phyloP scores from a whole-genome alignment of 2,113 vertebrate genomes.

The Microtus montanus region DNA sequence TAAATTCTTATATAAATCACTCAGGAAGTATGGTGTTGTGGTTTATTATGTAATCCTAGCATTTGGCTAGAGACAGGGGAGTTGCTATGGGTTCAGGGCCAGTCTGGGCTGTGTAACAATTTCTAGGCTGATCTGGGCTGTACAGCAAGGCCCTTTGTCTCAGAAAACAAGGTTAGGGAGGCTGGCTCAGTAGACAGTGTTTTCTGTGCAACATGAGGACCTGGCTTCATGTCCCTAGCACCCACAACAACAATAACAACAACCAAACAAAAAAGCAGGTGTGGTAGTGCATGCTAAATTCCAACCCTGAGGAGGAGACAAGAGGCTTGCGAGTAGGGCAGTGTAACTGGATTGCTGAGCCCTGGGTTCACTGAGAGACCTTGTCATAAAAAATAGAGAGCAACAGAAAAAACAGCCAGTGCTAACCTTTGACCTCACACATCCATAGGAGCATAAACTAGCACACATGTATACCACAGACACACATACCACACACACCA shows the following conservation, averaged over 20 bases:
- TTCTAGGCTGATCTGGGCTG: neutral
- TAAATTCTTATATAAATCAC: neutral
- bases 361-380: neutral
- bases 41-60: neutral
- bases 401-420: neutral
- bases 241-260: neutral
- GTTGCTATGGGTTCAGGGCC: neutral
- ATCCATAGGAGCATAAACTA: neutral
- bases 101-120: no score
- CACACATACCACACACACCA: neutral
- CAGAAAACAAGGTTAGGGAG: neutral
- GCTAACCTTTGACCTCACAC: neutral
- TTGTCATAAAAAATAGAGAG: neutral
- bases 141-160: neutral
- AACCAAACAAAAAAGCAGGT: neutral
- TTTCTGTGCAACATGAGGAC: neutral
- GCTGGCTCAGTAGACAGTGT: neutral
- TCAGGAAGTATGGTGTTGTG: neutral
- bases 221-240: neutral
- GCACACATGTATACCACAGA: neutral
- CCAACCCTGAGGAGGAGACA: neutral
- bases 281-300: neutral
- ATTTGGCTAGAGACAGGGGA: neutral
- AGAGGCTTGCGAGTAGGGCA: neutral
- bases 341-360: neutral